Conservation (phyloP, 2,888 invertebrate species). For the Euclidia mi region DNA sequence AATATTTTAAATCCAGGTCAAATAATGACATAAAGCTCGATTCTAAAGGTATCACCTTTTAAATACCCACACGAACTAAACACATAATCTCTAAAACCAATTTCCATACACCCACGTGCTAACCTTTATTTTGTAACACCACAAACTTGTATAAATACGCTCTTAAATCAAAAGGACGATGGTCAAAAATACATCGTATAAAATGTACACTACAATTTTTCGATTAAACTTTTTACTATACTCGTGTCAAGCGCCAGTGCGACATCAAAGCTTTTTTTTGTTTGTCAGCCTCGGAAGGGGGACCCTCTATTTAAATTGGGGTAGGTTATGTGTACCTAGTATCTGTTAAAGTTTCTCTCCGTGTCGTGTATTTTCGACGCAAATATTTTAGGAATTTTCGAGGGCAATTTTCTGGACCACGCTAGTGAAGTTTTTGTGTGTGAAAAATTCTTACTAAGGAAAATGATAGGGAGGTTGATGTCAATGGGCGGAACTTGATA, state of each 20-base stretch:
- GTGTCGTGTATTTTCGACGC: slow-evolving; percentile 11
- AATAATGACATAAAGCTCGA: too few species aligned
- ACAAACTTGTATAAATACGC: background rate
- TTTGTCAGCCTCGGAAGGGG: slow-evolving; percentile 12
- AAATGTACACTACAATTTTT: slow-evolving; percentile 6
- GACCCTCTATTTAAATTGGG: slow-evolving; percentile 25
- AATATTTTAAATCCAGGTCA: too few species aligned
- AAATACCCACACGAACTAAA: too few species aligned
- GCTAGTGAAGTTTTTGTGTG: background rate
- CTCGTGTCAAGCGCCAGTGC: slow-evolving; percentile 6
- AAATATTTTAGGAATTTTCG: slow-evolving; percentile 5
- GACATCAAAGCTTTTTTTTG: slow-evolving; percentile 23
- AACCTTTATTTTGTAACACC: background rate
- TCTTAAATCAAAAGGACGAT: background rate
- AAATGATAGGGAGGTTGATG: background rate
- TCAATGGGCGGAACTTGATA: background rate
- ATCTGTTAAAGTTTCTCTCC: slow-evolving; percentile 11
- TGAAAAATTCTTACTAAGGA: background rate
- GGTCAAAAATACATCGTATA: slow-evolving; percentile 1
- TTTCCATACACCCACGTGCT: too few species aligned
- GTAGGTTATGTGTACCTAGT: slow-evolving; percentile 13
- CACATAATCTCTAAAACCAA: too few species aligned
- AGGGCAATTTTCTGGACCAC: background rate
- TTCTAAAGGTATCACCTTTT: too few species aligned
- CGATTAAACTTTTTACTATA: slow-evolving; percentile 2